phyloP scores from a whole-genome alignment of 2,888 invertebrate species.

The Zaprionus bogoriensis region DNA sequence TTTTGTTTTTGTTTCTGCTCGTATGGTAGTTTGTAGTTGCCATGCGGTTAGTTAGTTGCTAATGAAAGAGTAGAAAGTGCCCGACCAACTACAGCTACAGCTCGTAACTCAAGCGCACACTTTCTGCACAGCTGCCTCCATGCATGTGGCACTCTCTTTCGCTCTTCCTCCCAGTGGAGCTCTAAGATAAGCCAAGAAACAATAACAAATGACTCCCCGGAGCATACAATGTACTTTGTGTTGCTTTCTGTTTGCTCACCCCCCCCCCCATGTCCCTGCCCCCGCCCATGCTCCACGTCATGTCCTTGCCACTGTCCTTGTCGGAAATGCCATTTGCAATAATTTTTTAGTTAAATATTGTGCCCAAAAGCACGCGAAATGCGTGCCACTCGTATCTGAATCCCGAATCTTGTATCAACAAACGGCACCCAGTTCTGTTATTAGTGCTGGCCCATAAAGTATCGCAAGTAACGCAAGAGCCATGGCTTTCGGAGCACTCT shows the following conservation, averaged over 20 bases:
- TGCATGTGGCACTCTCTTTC: constrained; percentile 21
- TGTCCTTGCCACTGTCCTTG: constrained; percentile 6
- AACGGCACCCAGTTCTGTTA: constrained; percentile 33
- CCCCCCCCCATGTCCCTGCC: background rate
- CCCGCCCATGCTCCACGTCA: background rate
- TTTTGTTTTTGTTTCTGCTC: no score
- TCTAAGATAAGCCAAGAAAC: constrained; percentile 66
- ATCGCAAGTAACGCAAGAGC: background rate
- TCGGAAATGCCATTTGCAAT: constrained; percentile 31
- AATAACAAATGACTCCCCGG: constrained; percentile 71
- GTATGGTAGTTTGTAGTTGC: constrained; percentile 8
- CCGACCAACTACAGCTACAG: background rate
- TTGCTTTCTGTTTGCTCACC: constrained; percentile 1
- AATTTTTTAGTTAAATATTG: constrained; percentile 45
- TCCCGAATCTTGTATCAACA: constrained; percentile 56
- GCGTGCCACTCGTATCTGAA: constrained; percentile 25
- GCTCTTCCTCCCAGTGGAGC: constrained; percentile 22
- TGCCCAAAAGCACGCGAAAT: constrained; percentile 10
- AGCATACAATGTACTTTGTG: constrained; percentile 24
- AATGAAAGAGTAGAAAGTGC: constrained; percentile 38
- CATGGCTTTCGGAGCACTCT: background rate
- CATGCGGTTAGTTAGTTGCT: constrained; percentile 19
- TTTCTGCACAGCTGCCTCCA: constrained; percentile 36
- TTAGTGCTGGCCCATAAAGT: constrained; percentile 38
- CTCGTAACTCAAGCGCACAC: constrained; percentile 46